Evolutionary conservation across 1,140 invertebrate species (phyloP).

Genomic region (Philaenus spumarius): DNA sequence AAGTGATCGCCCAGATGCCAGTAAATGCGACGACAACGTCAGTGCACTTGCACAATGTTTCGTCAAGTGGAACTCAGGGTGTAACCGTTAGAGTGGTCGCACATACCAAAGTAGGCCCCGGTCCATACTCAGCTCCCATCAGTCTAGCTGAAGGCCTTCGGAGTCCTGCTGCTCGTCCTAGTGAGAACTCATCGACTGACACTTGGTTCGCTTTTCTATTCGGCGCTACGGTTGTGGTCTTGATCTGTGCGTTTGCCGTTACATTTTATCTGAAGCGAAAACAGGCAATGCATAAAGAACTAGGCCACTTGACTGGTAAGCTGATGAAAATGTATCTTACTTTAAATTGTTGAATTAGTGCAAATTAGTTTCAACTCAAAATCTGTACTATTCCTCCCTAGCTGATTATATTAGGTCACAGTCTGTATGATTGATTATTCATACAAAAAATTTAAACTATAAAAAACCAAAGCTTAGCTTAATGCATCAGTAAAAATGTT

Average conservation of each 20-base stretch:
- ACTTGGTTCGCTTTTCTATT: slow-evolving; percentile 72
- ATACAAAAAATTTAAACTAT: no score
- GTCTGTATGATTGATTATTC: no score
- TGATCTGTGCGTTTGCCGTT: slow-evolving; percentile 50
- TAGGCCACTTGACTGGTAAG: slow-evolving; percentile 30
- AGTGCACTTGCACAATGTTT: slow-evolving; percentile 63
- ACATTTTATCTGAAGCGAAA: slow-evolving; percentile 54
- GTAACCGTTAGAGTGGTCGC: slow-evolving; percentile 60
- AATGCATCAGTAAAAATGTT: no score
- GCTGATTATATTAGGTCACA: no score
- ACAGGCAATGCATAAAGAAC: slow-evolving; percentile 40
- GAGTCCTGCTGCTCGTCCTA: not conserved
- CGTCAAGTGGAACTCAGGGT: slow-evolving; percentile 51
- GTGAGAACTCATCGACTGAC: slow-evolving; percentile 37
- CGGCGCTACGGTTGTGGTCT: slow-evolving; percentile 55
- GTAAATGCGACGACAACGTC: slow-evolving; percentile 65
- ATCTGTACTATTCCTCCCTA: no score
- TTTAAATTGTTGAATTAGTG: no score
- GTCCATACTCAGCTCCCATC: slow-evolving; percentile 51
- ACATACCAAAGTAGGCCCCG: slow-evolving; percentile 58
- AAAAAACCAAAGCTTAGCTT: no score
- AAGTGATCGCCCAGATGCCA: slow-evolving; percentile 59
- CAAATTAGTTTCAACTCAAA: no score
- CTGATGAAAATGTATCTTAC: no score
- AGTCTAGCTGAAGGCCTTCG: slow-evolving; percentile 1